Percentiles rank a stretch among this genome's conserved stretches.
These are phyloP conservation scores for Synodontis membranacea DNA, from an alignment of 2,113 vertebrate species.

Conservation along the genomic window DNA sequence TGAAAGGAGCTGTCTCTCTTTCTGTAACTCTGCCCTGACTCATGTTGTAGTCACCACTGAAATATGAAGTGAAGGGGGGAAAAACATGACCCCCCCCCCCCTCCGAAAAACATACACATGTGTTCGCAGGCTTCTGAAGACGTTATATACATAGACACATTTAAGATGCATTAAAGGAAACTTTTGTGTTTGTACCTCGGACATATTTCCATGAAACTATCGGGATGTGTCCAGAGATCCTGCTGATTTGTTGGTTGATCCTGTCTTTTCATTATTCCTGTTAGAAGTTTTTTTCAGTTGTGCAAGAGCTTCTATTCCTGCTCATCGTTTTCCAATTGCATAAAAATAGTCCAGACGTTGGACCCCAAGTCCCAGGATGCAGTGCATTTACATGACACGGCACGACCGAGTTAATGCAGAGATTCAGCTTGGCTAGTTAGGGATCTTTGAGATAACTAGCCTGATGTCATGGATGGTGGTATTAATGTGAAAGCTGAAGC, in stretches of 20 bases:
- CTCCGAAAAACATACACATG: constrained; percentile 32
- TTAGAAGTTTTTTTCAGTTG: background rate
- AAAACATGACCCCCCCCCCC: constrained; percentile 49
- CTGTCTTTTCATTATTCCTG: background rate
- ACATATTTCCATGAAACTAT: background rate
- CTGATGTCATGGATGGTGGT: background rate
- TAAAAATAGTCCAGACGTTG: background rate
- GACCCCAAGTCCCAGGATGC: background rate
- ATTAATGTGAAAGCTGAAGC: background rate
- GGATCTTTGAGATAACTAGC: background rate
- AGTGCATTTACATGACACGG: background rate
- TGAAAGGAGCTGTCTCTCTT: constrained; percentile 61
- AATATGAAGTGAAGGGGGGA: constrained; percentile 61
- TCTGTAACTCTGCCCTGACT: constrained; percentile 64
- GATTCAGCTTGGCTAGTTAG: background rate
- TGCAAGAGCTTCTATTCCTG: background rate
- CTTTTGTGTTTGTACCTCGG: background rate
- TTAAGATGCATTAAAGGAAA: background rate
- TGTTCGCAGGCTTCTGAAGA: constrained; percentile 34
- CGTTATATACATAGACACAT: constrained; percentile 23
- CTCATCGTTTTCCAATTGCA: background rate
- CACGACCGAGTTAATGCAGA: background rate
- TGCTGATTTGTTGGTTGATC: background rate
- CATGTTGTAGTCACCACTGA: constrained; percentile 63
- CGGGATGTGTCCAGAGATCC: background rate